Conservation (phyloP, 2,888 invertebrate genomes). For the Rhimphoctona megacephalus region DNA sequence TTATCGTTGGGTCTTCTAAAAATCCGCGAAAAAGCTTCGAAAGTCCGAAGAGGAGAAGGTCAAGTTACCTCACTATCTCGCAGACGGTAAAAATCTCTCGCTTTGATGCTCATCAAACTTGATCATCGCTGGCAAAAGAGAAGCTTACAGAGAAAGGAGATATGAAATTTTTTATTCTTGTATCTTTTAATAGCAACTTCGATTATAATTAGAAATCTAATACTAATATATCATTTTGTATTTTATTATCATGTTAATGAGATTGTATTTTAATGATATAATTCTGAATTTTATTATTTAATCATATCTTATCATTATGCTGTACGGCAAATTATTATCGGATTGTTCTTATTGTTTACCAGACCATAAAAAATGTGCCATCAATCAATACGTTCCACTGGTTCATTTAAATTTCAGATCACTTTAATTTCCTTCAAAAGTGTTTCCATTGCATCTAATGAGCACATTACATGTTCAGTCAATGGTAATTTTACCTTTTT, state of each 20-base stretch:
- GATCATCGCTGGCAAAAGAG: not conserved
- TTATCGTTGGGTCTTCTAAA: conserved; percentile 33
- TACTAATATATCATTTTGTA: not conserved
- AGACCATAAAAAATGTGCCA: too few relatives aligned
- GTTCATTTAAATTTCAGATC: too few relatives aligned
- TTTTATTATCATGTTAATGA: not conserved
- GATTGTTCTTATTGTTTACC: too few relatives aligned
- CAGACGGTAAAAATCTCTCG: conserved; percentile 39
- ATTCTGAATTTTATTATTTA: not conserved
- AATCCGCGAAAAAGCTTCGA: conserved; percentile 35
- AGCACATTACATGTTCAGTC: too few relatives aligned
- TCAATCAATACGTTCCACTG: too few relatives aligned
- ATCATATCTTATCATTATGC: not conserved
- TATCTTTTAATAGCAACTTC: not conserved
- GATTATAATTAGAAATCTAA: conserved; percentile 4
- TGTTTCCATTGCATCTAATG: too few relatives aligned
- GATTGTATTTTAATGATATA: not conserved
- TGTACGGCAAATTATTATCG: not conserved
- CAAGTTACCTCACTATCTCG: conserved; percentile 19
- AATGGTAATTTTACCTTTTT: too few relatives aligned
- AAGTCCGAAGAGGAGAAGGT: conserved; percentile 23
- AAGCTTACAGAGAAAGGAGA: conserved; percentile 14
- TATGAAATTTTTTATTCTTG: not conserved
- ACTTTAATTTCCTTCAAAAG: too few relatives aligned
- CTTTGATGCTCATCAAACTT: conserved; percentile 48